A percentile compares a stretch with the other conserved stretches of the same genome.
phyloP scores from a whole-genome alignment of 2,888 invertebrate genomes.

The Hirtodrosophila histrioides region DNA sequence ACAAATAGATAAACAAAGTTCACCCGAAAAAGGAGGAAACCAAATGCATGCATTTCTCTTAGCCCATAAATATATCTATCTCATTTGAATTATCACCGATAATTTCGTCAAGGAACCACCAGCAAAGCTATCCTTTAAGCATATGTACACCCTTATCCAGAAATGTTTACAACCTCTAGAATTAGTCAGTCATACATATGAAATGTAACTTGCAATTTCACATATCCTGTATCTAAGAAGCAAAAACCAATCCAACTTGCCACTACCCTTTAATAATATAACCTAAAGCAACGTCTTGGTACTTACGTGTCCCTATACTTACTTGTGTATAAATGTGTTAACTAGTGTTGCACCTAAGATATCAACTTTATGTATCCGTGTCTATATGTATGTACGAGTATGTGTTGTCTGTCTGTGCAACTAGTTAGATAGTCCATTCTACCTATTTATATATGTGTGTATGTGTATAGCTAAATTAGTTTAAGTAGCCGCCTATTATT shows the following conservation, averaged over 20 bases:
- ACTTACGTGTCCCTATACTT: slow-evolving; percentile 31
- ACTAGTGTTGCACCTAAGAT: slow-evolving; percentile 10
- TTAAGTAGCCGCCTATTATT: slow-evolving; percentile 19
- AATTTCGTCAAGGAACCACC: slow-evolving; percentile 30
- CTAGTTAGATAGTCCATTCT: slow-evolving; percentile 42
- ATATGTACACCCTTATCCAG: slow-evolving; percentile 8
- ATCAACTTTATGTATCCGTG: slow-evolving; percentile 17
- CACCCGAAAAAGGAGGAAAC: slow-evolving; percentile 12
- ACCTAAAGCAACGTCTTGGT: slow-evolving; percentile 48
- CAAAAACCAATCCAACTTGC: slow-evolving; percentile 13
- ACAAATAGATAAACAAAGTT: slow-evolving; percentile 14
- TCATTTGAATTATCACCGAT: slow-evolving; percentile 8
- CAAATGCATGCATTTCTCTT: slow-evolving; percentile 47
- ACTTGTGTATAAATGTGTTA: slow-evolving; percentile 18
- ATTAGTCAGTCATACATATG: slow-evolving; percentile 39
- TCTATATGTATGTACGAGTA: slow-evolving; percentile 15
- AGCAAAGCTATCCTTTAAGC: slow-evolving; percentile 25
- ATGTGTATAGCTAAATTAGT: slow-evolving; percentile 20
- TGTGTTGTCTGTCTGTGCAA: slow-evolving; percentile 11
- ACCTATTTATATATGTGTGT: slow-evolving; percentile 18
- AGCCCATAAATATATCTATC: slow-evolving; percentile 16
- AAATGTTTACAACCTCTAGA: slow-evolving; percentile 28
- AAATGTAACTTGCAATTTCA: slow-evolving; percentile 48
- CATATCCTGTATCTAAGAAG: slow-evolving; percentile 47
- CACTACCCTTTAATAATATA: slow-evolving; percentile 24